Conservation (phyloP, 2,888 invertebrate species). For the Adelognathus sp. region DNA sequence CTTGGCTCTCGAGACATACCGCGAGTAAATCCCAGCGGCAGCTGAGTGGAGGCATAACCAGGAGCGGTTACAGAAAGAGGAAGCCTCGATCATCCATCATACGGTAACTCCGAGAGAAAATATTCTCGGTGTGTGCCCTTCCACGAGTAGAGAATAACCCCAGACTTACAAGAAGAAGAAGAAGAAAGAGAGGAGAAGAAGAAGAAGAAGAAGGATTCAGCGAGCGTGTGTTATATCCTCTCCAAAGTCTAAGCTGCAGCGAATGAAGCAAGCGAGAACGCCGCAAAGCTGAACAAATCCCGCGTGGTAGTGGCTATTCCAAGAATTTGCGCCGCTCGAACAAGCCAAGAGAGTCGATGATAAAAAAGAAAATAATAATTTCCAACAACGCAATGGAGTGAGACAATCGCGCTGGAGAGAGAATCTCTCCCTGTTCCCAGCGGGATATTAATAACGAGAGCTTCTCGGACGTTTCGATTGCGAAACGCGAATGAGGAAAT, state of each 20-base stretch:
- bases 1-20: background rate
- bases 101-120: slow-evolving; percentile 40
- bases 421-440: background rate
- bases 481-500: slow-evolving; percentile 15
- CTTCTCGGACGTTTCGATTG: slow-evolving; percentile 19
- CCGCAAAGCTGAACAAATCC: slow-evolving; percentile 1
- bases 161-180: background rate
- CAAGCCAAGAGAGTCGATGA: background rate
- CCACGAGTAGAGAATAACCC: background rate
- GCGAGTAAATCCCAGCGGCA: slow-evolving; percentile 3
- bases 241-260: slow-evolving; percentile 8
- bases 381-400: background rate
- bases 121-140: slow-evolving; percentile 34
- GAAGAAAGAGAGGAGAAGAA: background rate
- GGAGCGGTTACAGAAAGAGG: slow-evolving; percentile 36
- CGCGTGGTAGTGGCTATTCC: slow-evolving; percentile 31
- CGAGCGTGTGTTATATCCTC: background rate
- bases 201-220: background rate
- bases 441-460: slow-evolving; percentile 10
- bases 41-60: slow-evolving; percentile 14
- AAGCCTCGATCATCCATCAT: slow-evolving; percentile 56
- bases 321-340: slow-evolving; percentile 32
- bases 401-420: background rate
- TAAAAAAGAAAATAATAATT: background rate
- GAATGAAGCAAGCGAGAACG: background rate